Percentiles rank a stretch among this genome's conserved stretches.
Conservation (phyloP, 2,888 invertebrate species). For the Mythimna pallens region DNA sequence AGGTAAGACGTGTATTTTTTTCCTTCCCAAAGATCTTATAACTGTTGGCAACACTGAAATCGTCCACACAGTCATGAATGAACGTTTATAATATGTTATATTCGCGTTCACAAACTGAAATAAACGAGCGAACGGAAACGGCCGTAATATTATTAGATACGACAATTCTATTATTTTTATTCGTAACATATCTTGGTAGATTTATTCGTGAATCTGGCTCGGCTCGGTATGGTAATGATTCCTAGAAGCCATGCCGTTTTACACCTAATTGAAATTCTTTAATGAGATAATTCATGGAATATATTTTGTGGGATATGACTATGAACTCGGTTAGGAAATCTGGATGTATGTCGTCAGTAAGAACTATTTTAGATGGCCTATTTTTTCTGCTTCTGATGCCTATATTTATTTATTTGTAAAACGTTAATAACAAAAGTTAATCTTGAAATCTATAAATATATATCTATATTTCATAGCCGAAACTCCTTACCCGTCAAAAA, state of each 20-base stretch:
- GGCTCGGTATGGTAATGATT: slow-evolving; percentile 80
- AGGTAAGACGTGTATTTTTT: slow-evolving; percentile 15
- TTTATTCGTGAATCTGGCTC: slow-evolving; percentile 86
- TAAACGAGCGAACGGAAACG: slow-evolving; percentile 90
- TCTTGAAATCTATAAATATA: not conserved
- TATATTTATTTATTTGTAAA: not conserved
- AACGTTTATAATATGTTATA: slow-evolving; percentile 84
- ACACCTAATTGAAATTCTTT: slow-evolving; percentile 81
- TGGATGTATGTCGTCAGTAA: not conserved
- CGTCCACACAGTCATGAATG: slow-evolving; percentile 76
- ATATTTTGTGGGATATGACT: slow-evolving; percentile 60
- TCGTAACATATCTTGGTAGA: slow-evolving; percentile 89
- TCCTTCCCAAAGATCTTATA: slow-evolving; percentile 24
- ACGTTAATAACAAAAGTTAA: not conserved
- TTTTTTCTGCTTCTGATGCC: not conserved
- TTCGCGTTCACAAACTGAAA: slow-evolving; percentile 88
- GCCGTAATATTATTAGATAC: slow-evolving; percentile 89
- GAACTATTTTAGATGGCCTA: not conserved
- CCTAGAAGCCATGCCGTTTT: slow-evolving; percentile 80
- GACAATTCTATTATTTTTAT: slow-evolving; percentile 91
- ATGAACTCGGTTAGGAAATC: slow-evolving; percentile 13
- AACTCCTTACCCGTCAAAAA: not conserved
- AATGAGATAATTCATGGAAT: slow-evolving; percentile 71
- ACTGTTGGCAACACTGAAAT: slow-evolving; percentile 58
- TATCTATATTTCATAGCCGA: too few relatives aligned